Evolutionary conservation across 2,113 vertebrate species (phyloP), one percentile per base, ranked within the genome.

Genomic region (Chloropsis hardwickii): DNA sequence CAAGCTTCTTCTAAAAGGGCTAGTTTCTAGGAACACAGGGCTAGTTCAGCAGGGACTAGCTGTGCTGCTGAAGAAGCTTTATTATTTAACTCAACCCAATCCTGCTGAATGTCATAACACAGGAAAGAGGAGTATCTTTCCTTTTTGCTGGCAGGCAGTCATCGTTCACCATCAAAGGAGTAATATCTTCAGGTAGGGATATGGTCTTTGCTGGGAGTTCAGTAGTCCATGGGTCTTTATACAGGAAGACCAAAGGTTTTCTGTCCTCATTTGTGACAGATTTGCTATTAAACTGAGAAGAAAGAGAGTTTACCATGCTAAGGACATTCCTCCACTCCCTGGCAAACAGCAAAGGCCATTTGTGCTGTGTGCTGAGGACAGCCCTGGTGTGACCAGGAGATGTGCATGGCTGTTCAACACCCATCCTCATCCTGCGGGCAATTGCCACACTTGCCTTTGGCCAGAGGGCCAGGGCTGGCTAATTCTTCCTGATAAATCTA

Each of bases 191-290:
- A 47, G 76, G 23, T 27, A 74, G 29, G 20, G 27, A 47, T 31
- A 24, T 4, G 12, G 8, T 29, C 53, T 50, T 29, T 79, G 22
- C 23, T 33, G 21, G 56, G 28, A 78, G 15, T 31, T 67, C 65
- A 72, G 39, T 22, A 72, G 24, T 10, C 64, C 0, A 0, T 42
- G 15, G 4, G 8, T 71, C 37, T 62, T 66, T 33, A 33, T 35
- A 8, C 6, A 44, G 21, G 25, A 57, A 56, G 37, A 53, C 39
- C 72, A 56, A 66, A 83, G 12, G 14, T 35, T 83, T 45, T 83
- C 48, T 87, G 23, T 62, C 28, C 21, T 44, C 14, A 25, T 82
- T 51, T 39, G 67, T 64, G 48, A 21, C 10, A 69, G 58, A 54
- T 72, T 64, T 84, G 40, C 64, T 60, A 69, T 47, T 48, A 76